phyloP scores from a whole-genome alignment of 2,113 vertebrate genomes.

The Regulus satrapa region DNA sequence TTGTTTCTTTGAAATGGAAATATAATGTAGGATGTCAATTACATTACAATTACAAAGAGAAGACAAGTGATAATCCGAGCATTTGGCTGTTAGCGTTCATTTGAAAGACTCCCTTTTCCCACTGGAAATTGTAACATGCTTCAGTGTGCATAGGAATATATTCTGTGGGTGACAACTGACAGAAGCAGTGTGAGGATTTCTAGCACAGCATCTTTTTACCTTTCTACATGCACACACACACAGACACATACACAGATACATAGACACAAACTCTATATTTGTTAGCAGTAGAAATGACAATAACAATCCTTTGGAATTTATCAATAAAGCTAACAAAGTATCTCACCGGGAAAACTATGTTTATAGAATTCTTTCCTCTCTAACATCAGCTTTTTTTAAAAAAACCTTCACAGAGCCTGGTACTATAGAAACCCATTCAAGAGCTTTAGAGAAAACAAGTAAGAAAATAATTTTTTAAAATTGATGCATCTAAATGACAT shows the following conservation, averaged over 20 bases:
- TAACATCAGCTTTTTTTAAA: neutral
- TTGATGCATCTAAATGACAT: neutral
- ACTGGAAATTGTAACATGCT: neutral
- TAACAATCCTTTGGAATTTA: neutral
- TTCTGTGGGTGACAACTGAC: neutral
- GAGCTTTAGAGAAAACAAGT: neutral
- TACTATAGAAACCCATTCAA: neutral
- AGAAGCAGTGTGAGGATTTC: neutral
- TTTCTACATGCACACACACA: neutral
- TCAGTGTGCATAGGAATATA: neutral
- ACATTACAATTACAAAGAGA: constrained; percentile 43
- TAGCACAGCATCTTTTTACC: neutral
- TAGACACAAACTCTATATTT: neutral
- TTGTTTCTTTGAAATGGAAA: constrained; percentile 48
- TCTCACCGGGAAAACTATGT: neutral
- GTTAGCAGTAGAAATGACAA: neutral
- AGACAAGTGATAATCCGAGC: neutral
- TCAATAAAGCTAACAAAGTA: neutral
- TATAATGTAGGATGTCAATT: constrained; percentile 9
- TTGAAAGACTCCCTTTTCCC: neutral
- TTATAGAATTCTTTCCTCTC: neutral
- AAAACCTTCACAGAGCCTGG: neutral
- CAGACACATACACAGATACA: neutral
- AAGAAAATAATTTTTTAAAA: neutral
- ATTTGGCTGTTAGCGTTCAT: neutral